Evolutionary conservation across 1,140 invertebrate species (phyloP), one percentile per base, ranked within the genome.

Genomic region (Drosophila arizonae): DNA sequence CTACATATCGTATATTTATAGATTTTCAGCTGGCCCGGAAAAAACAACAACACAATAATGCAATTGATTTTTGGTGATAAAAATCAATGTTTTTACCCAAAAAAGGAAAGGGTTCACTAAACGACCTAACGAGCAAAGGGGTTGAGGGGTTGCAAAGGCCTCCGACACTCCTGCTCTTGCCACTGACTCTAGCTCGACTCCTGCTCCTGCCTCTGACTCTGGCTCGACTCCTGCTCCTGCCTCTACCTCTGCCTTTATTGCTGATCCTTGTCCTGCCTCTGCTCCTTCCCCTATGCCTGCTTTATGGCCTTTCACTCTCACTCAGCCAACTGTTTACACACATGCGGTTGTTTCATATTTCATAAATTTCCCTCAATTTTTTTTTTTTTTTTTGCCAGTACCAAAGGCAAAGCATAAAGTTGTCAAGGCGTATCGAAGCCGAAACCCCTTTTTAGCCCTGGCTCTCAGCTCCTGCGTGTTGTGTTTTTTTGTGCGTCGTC

Each of bases 261-360:
- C 66, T 61, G 48, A 56, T 8, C 8, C 41, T 64, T 6, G 4
- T 6, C 28, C 28, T 30, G 28, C 28, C 28, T 24, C 39, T 63
- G 21, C 30, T 33, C 41, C 66, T 65, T 45, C 61, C 11, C 4
- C 43, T 64, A n/a, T 24, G 33, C 48, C 66, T 65, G 52, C 4
- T 39, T 39, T 39, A 39, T 39, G 36, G 36, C 61, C 56, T 54
- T 54, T 17, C 30, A 45, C 73, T 64, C 30, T 62, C 58, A 63
- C 79, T 78, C 60, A 58, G 48, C 65, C 71, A 68, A 78, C 72
- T 90, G 74, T 90, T 87, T 90, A 81, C 87, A 87, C 87, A 90
- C 77, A 87, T 90, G 86, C 79, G 86, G 87, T 90, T 77, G 82
- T 77, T 87, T 90, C 81, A 90, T 90, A 90, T 90, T 90, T 90